Percentiles rank a stretch among this genome's conserved stretches.
Conservation (phyloP, 2,797 vertebrate species). For the Pogonophryne albipinna region DNA sequence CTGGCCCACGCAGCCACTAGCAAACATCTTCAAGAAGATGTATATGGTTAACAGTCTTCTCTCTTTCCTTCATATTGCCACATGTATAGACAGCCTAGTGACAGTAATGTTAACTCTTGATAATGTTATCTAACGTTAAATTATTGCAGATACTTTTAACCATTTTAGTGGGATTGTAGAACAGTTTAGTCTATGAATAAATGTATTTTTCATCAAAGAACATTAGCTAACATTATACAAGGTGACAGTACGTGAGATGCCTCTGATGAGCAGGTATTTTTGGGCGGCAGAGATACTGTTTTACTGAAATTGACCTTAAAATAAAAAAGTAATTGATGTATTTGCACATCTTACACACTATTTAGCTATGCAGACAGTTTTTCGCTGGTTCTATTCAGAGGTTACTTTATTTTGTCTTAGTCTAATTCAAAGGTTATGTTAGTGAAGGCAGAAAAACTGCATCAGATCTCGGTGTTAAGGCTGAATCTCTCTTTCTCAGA, state of each 20-base stretch:
- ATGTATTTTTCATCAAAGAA: background rate
- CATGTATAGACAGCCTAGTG: background rate
- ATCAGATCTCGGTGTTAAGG: conserved; percentile 28
- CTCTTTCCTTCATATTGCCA: background rate
- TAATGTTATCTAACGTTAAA: no score
- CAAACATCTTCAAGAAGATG: background rate
- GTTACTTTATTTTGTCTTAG: background rate
- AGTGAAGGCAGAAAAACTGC: background rate
- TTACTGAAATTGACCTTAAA: background rate
- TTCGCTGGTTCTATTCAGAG: background rate
- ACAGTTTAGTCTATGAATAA: background rate
- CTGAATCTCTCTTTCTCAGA: background rate
- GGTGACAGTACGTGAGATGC: background rate
- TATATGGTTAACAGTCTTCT: no score
- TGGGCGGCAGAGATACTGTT: background rate
- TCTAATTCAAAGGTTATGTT: background rate
- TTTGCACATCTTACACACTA: background rate
- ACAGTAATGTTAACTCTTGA: background rate
- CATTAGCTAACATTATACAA: background rate
- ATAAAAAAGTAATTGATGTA: background rate
- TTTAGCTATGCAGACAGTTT: background rate
- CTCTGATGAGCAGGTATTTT: background rate
- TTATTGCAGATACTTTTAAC: no score
- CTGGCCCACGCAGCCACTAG: background rate
- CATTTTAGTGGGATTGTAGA: background rate